Base-by-base conservation (phyloP, 2,797 vertebrate species). In the Mormyrus hasselquistii region DNA sequence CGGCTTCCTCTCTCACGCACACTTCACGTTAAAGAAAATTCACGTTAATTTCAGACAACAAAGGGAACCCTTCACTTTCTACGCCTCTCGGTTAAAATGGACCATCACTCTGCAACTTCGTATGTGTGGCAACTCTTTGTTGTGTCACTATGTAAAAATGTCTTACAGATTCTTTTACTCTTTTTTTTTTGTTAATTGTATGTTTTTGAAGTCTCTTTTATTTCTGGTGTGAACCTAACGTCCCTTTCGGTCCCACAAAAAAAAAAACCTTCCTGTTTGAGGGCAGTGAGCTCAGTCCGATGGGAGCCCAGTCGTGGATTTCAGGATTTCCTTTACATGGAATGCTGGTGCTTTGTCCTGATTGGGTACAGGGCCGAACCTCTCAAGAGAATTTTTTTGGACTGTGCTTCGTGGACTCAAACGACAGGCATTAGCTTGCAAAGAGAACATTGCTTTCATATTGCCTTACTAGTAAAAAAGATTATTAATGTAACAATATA, bases 261-360 rank as follows among this genome's bases (percentile, higher is more conserved):
- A 34, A 29, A 19, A 50, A 55, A 5, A 41, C 19, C 50, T 47
- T 62, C 86, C 86, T 25, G 38, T 87, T 65, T 22, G 38, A 87
- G 57, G 7, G 55, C 86, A 29, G 38, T 4, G 12, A 65, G 41
- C 57, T 47, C 4, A 3, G 57, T 87, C 34, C 8, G 38, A 87
- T 25, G 55, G 55, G 59, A 87, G 65, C 47, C 38, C 55, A 69
- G 85, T 19, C 34, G 19, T 55, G 52, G 52, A 57, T 65, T 62
- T 65, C 41, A 65, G 57, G 86, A 87, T 87, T 62, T 87, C 86
- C 86, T 16, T 87, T 47, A 65, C 57, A 87, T 38, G 1, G 22
- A 57, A 38, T 59, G 85, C 53, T 25, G 57, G 53, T 16, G n/a
- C 12, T 57, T 53, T 55, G 57, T 16, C 57, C 55, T 65, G 86